Evolutionary conservation across 2,797 vertebrate species (phyloP), one percentile per base, ranked within the genome.

Genomic region (Anguilla megastoma): DNA sequence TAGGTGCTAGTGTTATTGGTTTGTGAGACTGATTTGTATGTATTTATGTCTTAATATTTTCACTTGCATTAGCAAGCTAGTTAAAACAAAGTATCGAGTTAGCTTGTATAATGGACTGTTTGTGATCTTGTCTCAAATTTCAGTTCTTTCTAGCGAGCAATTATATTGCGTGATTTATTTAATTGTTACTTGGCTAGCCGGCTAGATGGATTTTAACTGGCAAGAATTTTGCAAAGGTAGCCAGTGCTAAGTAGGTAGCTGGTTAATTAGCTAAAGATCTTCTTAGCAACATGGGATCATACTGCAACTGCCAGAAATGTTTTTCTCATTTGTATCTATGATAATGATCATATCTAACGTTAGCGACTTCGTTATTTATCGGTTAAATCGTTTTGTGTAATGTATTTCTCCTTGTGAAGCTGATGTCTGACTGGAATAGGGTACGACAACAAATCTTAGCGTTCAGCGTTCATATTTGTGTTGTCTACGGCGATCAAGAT

Each of bases 131-230:
- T 50, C n/a, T 4, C 36, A 8, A 48, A n/a, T n/a, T 80, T 50
- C 16, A 74, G n/a, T 24, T 60, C 27, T 33, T 14, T 12, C 30
- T 36, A 33, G 71, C 16, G 1, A 10, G 79, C 45, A 48, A 3
- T 82, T 82, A 45, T 21, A 48, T 82, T 82, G 79, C 18, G 8
- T 82, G 79, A 66, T 79, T 41, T 74, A 1, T 79, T 79, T 79
- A 3, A 1, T 79, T 79, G 74, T 30, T 18, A 8, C 0, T 36
- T 45, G 33, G 16, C 36, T 79, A 79, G 50, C 50, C 45, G 36
- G 76, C 33, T 66, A n/a, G 21, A 16, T 48, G n/a, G 33, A 27
- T 86, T 30, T 76, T 84, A 76, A 88, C 76, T 84, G 79, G 85
- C 86, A 86, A 76, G 52, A n/a, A 63, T 63, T 41, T 41, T 18